These are phyloP conservation scores for Dendronephthya gigantea DNA, from an alignment of 64 coral and sea anemone genomes.

Conservation along the genomic window DNA sequence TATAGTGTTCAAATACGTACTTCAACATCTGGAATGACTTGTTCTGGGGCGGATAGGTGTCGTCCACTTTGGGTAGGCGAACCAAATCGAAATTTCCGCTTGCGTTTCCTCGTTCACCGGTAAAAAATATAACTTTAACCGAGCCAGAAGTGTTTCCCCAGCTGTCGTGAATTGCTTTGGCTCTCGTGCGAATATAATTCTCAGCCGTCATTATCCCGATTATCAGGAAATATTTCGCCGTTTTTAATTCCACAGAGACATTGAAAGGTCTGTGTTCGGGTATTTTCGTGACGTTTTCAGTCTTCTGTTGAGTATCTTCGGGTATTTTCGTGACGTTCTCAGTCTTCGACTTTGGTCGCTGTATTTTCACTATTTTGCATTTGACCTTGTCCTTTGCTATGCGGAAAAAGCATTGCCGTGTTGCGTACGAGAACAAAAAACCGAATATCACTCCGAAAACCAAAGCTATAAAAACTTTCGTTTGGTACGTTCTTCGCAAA, in stretches of 20 bases:
- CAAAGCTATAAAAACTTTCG: background rate
- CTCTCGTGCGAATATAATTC: background rate
- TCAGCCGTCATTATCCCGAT: slow-evolving; percentile 5
- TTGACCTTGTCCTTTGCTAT: background rate
- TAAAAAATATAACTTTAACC: background rate
- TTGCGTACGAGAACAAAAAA: background rate
- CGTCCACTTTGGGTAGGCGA: slow-evolving; percentile 55
- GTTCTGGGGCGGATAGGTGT: slow-evolving; percentile 82
- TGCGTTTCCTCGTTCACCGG: background rate
- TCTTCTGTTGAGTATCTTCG: too few relatives aligned
- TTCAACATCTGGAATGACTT: slow-evolving; percentile 98
- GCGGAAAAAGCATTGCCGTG: background rate
- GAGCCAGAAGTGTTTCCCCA: background rate
- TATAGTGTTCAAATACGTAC: slow-evolving; percentile 93
- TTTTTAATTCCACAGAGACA: background rate
- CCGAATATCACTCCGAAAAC: background rate
- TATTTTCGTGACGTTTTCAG: background rate
- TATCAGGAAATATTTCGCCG: background rate
- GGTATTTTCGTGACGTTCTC: background rate
- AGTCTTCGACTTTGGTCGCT: too few relatives aligned
- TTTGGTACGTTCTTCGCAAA: background rate
- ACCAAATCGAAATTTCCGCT: background rate
- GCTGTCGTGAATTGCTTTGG: background rate
- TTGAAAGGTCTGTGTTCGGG: background rate
- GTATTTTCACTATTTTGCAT: background rate